These are phyloP conservation scores for Pelagia noctiluca DNA, from an alignment of 30 jellyfish, hydroid and myxozoan genomes.

Conservation along the genomic window DNA sequence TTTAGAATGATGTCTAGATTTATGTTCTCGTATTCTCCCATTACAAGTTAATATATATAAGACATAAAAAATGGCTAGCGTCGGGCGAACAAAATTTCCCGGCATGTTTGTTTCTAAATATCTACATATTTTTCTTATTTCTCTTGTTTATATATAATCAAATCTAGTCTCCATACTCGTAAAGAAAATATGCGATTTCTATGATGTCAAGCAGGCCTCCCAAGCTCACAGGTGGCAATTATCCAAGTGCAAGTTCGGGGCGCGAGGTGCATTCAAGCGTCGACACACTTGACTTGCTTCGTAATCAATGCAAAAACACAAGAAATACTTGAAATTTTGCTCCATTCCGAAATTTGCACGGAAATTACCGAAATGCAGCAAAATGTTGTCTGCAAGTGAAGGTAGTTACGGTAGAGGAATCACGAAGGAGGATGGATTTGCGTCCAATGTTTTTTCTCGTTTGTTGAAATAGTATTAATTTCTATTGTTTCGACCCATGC, in stretches of 20 bases:
- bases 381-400: no score
- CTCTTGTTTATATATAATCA: slow-evolving; percentile 24
- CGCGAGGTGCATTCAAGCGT: slow-evolving; percentile 37
- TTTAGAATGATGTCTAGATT: neutral
- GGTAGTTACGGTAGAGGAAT: no score
- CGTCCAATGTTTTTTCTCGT: no score
- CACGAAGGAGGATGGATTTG: no score
- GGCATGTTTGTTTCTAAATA: slow-evolving; percentile 35
- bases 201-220: slow-evolving; percentile 72
- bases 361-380: no score
- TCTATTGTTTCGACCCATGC: no score
- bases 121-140: slow-evolving; percentile 14
- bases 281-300: slow-evolving; percentile 71
- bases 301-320: slow-evolving; percentile 44
- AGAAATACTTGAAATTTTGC: slow-evolving; percentile 15
- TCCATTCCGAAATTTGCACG: slow-evolving; percentile 20
- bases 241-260: slow-evolving; percentile 33
- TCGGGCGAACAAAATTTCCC: neutral
- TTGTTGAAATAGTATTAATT: no score
- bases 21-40: neutral
- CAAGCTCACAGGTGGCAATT: slow-evolving; percentile 66
- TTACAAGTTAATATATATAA: neutral
- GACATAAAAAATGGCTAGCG: slow-evolving; percentile 18
- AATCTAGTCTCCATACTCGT: slow-evolving; percentile 24
- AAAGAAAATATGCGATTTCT: slow-evolving; percentile 32